phyloP scores from a whole-genome alignment of 2,797 vertebrate species.

The Sparidentex hasta region DNA sequence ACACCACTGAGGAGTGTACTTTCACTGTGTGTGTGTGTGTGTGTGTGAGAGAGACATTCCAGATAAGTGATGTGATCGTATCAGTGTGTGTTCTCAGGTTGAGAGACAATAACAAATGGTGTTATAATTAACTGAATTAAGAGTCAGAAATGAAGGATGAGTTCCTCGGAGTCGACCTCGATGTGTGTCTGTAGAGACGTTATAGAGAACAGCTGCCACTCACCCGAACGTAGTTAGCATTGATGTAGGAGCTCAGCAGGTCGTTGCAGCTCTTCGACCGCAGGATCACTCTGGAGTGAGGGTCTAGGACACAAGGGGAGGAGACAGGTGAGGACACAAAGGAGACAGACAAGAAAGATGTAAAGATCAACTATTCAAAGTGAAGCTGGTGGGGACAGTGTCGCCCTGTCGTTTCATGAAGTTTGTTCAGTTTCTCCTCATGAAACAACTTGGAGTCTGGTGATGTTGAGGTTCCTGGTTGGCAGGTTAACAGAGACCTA shows the following conservation, averaged over 20 bases:
- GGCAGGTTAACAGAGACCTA: too few relatives aligned
- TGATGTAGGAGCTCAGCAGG: slow-evolving; percentile 94
- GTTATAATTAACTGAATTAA: too few relatives aligned
- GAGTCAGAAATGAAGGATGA: too few relatives aligned
- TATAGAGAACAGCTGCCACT: slow-evolving; percentile 62
- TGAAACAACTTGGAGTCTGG: too few relatives aligned
- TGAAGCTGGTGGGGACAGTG: too few relatives aligned
- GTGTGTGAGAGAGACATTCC: slow-evolving; percentile 44
- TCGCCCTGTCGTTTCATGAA: too few relatives aligned
- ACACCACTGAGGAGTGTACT: slow-evolving; percentile 45
- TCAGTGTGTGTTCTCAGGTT: slow-evolving; percentile 13
- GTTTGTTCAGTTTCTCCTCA: too few relatives aligned
- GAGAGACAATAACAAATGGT: neutral
- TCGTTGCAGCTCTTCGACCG: slow-evolving; percentile 91
- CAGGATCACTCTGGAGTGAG: slow-evolving; percentile 94
- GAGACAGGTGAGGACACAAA: slow-evolving; percentile 17
- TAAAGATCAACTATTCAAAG: too few relatives aligned
- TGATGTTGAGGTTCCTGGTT: too few relatives aligned
- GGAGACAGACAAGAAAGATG: too few relatives aligned
- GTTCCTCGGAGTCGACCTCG: neutral
- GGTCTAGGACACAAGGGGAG: slow-evolving; percentile 84
- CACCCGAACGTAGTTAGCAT: slow-evolving; percentile 97
- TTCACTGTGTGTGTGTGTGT: slow-evolving; percentile 53
- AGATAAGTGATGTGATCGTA: slow-evolving; percentile 14
- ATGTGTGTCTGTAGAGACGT: too few relatives aligned